Conservation (phyloP, 2,113 vertebrate genomes). For the Psittacara wagleri region DNA sequence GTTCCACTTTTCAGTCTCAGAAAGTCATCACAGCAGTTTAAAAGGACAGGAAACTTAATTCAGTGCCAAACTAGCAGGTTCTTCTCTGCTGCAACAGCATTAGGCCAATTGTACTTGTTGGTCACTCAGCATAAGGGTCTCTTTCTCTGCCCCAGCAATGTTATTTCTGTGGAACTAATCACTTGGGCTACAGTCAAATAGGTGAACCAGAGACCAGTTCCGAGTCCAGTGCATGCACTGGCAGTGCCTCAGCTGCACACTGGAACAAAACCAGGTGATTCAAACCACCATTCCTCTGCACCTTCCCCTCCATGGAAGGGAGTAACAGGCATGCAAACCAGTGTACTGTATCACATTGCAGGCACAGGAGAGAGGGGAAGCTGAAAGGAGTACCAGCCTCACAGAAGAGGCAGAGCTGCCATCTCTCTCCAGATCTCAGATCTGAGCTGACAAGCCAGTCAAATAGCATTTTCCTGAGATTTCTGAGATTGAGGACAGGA, state of each 20-base stretch:
- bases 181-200: neutral
- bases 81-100: neutral
- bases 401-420: neutral
- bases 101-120: neutral
- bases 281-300: neutral
- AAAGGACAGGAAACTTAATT: neutral
- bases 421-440: neutral
- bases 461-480: neutral
- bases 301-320: accelerated
- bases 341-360: accelerated
- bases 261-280: neutral
- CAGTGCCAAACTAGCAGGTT: neutral
- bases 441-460: neutral
- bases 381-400: neutral
- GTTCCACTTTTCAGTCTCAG: neutral
- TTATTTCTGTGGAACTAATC: neutral
- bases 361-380: neutral
- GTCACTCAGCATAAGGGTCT: neutral
- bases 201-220: neutral
- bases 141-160: neutral
- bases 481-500: neutral
- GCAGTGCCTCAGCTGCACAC: neutral
- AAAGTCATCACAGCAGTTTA: accelerated
- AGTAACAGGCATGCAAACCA: neutral
- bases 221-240: neutral